Conservation (phyloP, 1,140 invertebrate genomes). For the Drosophila oshimai region DNA sequence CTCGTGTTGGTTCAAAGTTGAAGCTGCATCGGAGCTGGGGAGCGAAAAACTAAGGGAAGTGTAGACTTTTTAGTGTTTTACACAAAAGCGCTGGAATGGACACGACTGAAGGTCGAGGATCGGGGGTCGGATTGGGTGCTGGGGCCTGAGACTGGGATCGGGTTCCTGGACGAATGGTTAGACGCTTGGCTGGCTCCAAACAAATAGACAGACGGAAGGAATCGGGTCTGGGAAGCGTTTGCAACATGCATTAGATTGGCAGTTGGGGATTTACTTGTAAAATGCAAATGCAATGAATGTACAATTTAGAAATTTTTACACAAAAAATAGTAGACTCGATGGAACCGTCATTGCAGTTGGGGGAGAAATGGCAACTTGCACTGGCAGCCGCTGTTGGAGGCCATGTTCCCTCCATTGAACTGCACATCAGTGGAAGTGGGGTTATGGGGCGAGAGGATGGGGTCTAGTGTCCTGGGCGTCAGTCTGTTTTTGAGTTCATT, state of each 20-base stretch:
- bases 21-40: constrained; percentile 49
- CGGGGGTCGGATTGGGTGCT: constrained; percentile 1
- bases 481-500: constrained; percentile 61
- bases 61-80: constrained; percentile 76
- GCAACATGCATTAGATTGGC: constrained; percentile 80
- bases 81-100: constrained; percentile 75
- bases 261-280: constrained; percentile 80
- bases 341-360: constrained; percentile 33
- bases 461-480: constrained; percentile 17
- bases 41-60: constrained; percentile 41
- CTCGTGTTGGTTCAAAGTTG: constrained; percentile 68
- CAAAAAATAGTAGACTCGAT: constrained; percentile 63
- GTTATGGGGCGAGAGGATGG: neutral
- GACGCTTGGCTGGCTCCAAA: constrained; percentile 75
- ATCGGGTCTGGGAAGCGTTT: constrained; percentile 52
- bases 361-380: neutral
- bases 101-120: constrained; percentile 46
- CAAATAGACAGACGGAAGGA: constrained; percentile 56
- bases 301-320: constrained; percentile 81
- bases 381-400: constrained; percentile 3
- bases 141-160: neutral
- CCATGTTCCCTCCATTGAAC: constrained; percentile 26
- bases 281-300: constrained; percentile 81
- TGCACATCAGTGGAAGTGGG: constrained; percentile 33
- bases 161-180: constrained; percentile 70